phyloP scores from a whole-genome alignment of 2,797 vertebrate species.

The Prionace glauca region DNA sequence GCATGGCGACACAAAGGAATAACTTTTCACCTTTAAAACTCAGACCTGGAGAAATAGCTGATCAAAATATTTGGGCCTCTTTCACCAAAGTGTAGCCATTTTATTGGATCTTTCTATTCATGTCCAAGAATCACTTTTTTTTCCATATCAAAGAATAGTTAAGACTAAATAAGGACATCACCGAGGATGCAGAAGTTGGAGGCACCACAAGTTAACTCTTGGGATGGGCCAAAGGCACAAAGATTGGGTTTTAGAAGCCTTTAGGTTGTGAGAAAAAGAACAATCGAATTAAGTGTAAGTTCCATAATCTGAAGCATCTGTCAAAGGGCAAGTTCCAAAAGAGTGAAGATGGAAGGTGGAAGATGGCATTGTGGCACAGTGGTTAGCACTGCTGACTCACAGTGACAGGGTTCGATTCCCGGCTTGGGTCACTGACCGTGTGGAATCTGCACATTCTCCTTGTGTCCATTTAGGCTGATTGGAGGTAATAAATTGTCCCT shows the following conservation, averaged over 20 bases:
- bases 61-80: not conserved
- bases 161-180: not conserved
- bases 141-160: not conserved
- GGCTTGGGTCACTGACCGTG: too few species aligned
- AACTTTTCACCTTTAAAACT: not conserved
- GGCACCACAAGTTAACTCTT: not conserved
- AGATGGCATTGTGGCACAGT: too few species aligned
- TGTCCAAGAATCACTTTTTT: not conserved
- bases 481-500: too few species aligned
- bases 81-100: not conserved
- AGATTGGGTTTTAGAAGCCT: not conserved
- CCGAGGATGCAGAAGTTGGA: not conserved
- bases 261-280: not conserved
- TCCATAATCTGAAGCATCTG: not conserved
- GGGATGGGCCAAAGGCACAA: not conserved
- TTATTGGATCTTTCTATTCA: not conserved
- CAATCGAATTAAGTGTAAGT: not conserved
- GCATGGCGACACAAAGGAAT: not conserved
- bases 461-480: too few species aligned
- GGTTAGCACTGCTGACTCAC: too few species aligned
- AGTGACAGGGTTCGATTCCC: too few species aligned
- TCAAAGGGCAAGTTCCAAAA: not conserved
- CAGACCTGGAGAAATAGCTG: not conserved
- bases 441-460: too few species aligned
- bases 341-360: not conserved